Base-by-base conservation (phyloP, 2,113 vertebrate genomes). In the Gasterosteus aculeatus region DNA sequence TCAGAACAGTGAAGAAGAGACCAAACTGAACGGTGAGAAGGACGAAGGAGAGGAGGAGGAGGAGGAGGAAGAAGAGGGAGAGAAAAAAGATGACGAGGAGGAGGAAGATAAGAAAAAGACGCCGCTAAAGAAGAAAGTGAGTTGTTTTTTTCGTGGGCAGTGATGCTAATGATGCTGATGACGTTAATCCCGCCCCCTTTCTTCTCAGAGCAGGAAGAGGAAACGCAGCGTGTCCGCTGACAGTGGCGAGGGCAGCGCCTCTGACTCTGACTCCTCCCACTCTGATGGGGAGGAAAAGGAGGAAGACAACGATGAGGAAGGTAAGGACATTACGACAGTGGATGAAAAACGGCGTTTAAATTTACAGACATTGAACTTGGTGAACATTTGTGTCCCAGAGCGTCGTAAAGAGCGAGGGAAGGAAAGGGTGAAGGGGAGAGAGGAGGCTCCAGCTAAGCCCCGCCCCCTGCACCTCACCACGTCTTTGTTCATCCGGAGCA, bases 401-500 rank as follows among this genome's bases (percentile, higher is more conserved):
- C 83, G 81, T 0, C 74, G 77, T 0, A 75, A 89, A 71, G 95
- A 95, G 56, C 88, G 86, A 57, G 80, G 72, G 2, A 57, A 56
- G 53, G 53, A 56, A 5, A 12, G 53, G 12, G 53, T 10, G 4
- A 56, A 56, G 26, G 54, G 31, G 26, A 57, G 54, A 7, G 54
- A 95, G 88, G 89, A 93, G 12, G 93, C 92, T 0, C 94, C 93
- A 7, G 78, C 77, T 0, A 94, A 94, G 67, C 96, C 96, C 1
- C 95, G 96, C n/a, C 95, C 96, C 0, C 91, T 97, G 10, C 96
- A 98, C 85, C 96, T 96, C 85, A 97, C 96, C 16, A 96, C 94
- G 18, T 97, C 96, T 0, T 91, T 97, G 72, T 98, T 98, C 79
- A 96, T 98, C 93, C 91, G 96, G 10, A 97, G 95, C 91, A 95